Evolutionary conservation across 2,797 vertebrate species (phyloP).

Genomic region (Clamator glandarius): DNA sequence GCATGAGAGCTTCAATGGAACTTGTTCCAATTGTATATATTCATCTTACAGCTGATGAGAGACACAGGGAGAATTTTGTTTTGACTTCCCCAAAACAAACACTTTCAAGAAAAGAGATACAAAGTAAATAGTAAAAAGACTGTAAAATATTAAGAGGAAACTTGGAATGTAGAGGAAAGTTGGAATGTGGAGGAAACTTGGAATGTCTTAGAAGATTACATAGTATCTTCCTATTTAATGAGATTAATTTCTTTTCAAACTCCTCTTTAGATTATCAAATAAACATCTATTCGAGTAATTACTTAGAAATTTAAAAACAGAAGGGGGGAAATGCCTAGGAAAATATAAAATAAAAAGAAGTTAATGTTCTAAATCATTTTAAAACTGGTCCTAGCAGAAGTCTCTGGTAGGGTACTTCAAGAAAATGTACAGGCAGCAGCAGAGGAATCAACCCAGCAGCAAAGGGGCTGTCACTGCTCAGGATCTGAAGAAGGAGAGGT

Average conservation of each 20-base stretch:
- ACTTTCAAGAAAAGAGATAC: slow-evolving; percentile 62
- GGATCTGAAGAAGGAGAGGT: neutral
- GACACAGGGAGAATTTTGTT: slow-evolving; percentile 58
- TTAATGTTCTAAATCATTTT: neutral
- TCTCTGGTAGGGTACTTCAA: neutral
- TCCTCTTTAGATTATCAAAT: slow-evolving; percentile 34
- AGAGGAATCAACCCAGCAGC: neutral
- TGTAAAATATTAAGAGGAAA: slow-evolving; percentile 54
- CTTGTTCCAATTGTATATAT: slow-evolving; percentile 51
- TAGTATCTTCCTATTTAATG: slow-evolving; percentile 42
- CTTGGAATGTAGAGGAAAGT: slow-evolving; percentile 41
- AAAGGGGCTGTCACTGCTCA: neutral
- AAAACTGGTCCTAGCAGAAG: neutral
- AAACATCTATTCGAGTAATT: neutral
- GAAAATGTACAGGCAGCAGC: neutral
- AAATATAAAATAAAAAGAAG: neutral
- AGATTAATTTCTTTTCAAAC: slow-evolving; percentile 38
- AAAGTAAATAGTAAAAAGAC: slow-evolving; percentile 66
- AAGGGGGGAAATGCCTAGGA: neutral
- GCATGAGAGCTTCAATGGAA: slow-evolving; percentile 49
- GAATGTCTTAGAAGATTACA: slow-evolving; percentile 38
- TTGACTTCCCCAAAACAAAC: slow-evolving; percentile 68
- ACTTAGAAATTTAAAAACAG: neutral
- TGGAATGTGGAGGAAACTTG: slow-evolving; percentile 22
- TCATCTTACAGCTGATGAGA: slow-evolving; percentile 63